A percentile compares a stretch with the other conserved stretches of the same genome.
Conservation (phyloP, 2,113 vertebrate genomes). For the Solenodon paradoxus region DNA sequence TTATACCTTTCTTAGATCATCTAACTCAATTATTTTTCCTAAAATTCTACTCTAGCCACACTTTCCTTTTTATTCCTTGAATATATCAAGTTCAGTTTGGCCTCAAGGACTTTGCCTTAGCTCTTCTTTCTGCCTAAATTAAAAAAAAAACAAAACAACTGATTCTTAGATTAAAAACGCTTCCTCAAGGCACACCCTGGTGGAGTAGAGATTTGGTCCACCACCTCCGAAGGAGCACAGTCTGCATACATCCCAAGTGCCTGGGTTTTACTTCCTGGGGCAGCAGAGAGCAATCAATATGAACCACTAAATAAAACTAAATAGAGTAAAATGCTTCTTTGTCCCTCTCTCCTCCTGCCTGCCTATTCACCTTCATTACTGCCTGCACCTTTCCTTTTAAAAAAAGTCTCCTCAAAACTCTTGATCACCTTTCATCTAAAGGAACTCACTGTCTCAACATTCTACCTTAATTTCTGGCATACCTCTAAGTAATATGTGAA, state of each 20-base stretch:
- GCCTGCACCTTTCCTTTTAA: too few relatives aligned
- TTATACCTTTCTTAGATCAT: background rate
- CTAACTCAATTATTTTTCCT: background rate
- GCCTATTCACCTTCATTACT: too few relatives aligned
- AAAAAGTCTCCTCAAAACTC: background rate
- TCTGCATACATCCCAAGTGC: too few relatives aligned
- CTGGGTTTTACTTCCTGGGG: too few relatives aligned
- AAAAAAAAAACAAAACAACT: background rate
- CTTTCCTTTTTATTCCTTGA: background rate
- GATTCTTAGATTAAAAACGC: constrained; percentile 26
- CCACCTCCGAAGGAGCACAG: too few relatives aligned
- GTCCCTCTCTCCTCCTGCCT: too few relatives aligned
- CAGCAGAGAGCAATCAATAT: too few relatives aligned
- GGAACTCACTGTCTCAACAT: background rate
- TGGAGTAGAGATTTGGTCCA: too few relatives aligned
- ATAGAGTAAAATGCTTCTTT: too few relatives aligned
- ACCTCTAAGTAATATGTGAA: background rate
- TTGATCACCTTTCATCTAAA: background rate
- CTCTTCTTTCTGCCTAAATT: background rate
- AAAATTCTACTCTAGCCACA: background rate
- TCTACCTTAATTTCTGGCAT: background rate
- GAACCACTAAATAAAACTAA: too few relatives aligned
- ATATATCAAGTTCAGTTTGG: background rate
- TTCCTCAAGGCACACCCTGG: too few relatives aligned
- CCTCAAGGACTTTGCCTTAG: background rate